Evolutionary conservation across 2,797 vertebrate genomes (phyloP).

Genomic region (Micropoecilia bifurca): DNA sequence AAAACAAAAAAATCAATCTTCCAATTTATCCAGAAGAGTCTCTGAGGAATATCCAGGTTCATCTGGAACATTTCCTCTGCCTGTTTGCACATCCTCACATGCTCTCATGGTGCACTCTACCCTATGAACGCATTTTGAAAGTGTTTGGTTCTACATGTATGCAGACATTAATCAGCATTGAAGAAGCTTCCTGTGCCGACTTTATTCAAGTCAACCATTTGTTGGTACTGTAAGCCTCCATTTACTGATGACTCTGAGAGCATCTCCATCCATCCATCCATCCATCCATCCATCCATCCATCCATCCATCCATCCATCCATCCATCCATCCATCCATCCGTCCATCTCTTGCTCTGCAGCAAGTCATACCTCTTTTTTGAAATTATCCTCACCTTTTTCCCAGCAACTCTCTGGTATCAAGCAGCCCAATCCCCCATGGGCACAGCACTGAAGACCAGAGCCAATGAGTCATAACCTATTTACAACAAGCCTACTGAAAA

Average conservation of each 20-base stretch:
- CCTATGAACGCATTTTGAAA: background rate
- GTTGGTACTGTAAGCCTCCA: slow-evolving; percentile 13
- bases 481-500: slow-evolving; percentile 30
- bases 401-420: slow-evolving; percentile 39
- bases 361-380: slow-evolving; percentile 44
- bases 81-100: slow-evolving; percentile 22
- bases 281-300: slow-evolving; percentile 34
- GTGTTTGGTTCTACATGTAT: background rate
- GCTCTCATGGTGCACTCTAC: slow-evolving; percentile 36
- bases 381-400: slow-evolving; percentile 48
- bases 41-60: slow-evolving; percentile 45
- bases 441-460: slow-evolving; percentile 32
- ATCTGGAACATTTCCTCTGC: slow-evolving; percentile 34
- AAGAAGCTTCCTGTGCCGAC: slow-evolving; percentile 17
- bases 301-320: slow-evolving; percentile 36
- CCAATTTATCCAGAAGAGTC: slow-evolving; percentile 57
- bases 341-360: slow-evolving; percentile 40
- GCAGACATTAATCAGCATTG: slow-evolving; percentile 10
- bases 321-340: slow-evolving; percentile 29
- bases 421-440: slow-evolving; percentile 35
- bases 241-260: slow-evolving; percentile 57
- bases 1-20: slow-evolving; percentile 4
- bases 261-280: slow-evolving; percentile 33
- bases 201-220: slow-evolving; percentile 34
- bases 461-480: slow-evolving; percentile 16